A percentile compares a stretch with the other conserved stretches of the same genome.
These are phyloP conservation scores for Spodoptera frugiperda DNA, from an alignment of 1,140 invertebrate genomes.

Conservation along the genomic window DNA sequence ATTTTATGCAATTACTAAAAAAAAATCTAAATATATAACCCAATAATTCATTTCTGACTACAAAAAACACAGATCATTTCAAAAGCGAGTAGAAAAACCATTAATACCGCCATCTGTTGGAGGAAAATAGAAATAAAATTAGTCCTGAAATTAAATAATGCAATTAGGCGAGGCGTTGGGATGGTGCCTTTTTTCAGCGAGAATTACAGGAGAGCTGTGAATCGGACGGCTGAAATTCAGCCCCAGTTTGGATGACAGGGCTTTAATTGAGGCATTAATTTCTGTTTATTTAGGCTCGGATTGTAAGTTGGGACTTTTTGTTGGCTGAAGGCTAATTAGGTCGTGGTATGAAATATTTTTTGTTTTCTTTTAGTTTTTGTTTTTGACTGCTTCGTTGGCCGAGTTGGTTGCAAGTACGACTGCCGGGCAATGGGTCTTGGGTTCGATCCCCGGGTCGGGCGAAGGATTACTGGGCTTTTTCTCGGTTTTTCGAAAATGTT, in stretches of 20 bases:
- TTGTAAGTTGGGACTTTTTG: not conserved
- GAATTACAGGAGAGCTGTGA: slow-evolving; percentile 22
- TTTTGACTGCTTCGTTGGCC: no score
- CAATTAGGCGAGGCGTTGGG: slow-evolving; percentile 26
- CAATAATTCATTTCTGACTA: not conserved
- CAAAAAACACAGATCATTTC: no score
- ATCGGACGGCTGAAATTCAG: slow-evolving; percentile 12
- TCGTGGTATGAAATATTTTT: not conserved
- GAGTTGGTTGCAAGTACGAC: no score
- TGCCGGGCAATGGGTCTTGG: no score
- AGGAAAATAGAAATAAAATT: slow-evolving; percentile 34
- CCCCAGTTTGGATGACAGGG: not conserved
- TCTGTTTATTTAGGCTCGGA: not conserved
- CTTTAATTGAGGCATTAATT: not conserved
- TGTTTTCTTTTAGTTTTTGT: no score
- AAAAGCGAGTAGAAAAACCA: slow-evolving; percentile 14
- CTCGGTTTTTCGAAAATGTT: no score
- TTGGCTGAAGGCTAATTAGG: no score
- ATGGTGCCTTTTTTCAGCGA: slow-evolving; percentile 8
- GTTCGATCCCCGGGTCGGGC: no score
- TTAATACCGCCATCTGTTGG: slow-evolving; percentile 11
- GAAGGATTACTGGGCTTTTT: no score
- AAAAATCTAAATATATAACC: not conserved
- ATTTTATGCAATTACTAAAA: not conserved
- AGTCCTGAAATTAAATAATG: slow-evolving; percentile 44